Evolutionary conservation across 1,140 invertebrate species (phyloP).

Genomic region (Ceratina australensis): DNA sequence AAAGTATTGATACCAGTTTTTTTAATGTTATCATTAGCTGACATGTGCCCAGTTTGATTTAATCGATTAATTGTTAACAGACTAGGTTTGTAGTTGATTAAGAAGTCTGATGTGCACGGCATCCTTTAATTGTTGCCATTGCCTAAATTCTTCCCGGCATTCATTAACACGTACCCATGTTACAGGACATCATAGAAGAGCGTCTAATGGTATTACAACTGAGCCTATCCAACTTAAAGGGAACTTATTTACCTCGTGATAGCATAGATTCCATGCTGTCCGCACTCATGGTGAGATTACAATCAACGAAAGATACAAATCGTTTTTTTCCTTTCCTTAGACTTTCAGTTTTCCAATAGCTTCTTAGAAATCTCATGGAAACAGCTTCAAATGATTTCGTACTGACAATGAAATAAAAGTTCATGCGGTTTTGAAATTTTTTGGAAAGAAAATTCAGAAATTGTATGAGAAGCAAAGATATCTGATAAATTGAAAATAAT

Average conservation of each 20-base stretch:
- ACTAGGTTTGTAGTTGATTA: slow-evolving; percentile 14
- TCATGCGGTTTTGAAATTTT: too few species aligned
- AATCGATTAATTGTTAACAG: slow-evolving; percentile 44
- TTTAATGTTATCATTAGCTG: slow-evolving; percentile 3
- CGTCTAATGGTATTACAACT: slow-evolving; percentile 84
- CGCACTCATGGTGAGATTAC: slow-evolving; percentile 83
- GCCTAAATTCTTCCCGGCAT: neutral
- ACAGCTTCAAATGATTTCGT: too few species aligned
- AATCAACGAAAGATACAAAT: too few species aligned
- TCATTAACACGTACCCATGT: slow-evolving; percentile 48
- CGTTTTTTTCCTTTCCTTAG: too few species aligned
- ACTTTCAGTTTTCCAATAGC: too few species aligned
- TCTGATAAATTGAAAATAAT: too few species aligned
- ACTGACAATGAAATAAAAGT: too few species aligned
- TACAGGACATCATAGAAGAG: slow-evolving; percentile 84
- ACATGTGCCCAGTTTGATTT: slow-evolving; percentile 22
- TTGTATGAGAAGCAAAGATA: too few species aligned
- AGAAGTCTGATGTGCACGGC: slow-evolving; percentile 49
- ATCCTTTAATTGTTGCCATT: slow-evolving; percentile 10
- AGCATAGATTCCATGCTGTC: slow-evolving; percentile 85
- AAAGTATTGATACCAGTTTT: too few species aligned
- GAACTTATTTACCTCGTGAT: slow-evolving; percentile 83
- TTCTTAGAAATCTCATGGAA: neutral
- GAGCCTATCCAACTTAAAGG: slow-evolving; percentile 84
- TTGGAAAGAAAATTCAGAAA: too few species aligned